Base-by-base conservation (phyloP, 2,797 vertebrate species). In the Girardinus metallicus region DNA sequence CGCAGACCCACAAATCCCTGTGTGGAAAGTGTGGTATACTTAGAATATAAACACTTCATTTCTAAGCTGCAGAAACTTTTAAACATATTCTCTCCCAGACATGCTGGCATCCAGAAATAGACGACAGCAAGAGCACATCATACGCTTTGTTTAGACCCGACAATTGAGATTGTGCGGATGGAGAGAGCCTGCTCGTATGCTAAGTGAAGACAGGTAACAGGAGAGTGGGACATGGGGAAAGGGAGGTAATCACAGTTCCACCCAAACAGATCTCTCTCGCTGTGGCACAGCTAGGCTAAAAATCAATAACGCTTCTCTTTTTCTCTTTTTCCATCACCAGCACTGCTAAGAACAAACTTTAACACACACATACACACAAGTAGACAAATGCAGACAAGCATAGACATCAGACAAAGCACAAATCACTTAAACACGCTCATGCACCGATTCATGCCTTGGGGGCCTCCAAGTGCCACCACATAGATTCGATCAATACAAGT, bases 191-290 rank as follows among this genome's bases (percentile, higher is more conserved):
- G 75, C 84, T 85, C 86, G 82, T 87, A 89, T 91, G 86, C 85
- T 87, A 90, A 89, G 87, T 88, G 80, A 89, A 87, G 84, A 87
- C 83, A 83, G 83, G 83, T 85, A 75, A 87, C 31, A 68, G 36
- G 55, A 76, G 73, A 62, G 51, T 76, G 62, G 73, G 79, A 75
- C 41, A 81, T 15, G 62, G 36, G 70, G 60, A 83, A 76, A 79
- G 87, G 62, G 79, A 85, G 90, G 92, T 92, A 93, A 94, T 94
- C 91, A 93, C 86, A 88, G 89, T 90, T 92, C 90, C 90, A 92
- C 88, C 91, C 89, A 92, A 94, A 94, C 92, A 90, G 86, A 93
- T 91, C 89, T 93, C 90, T 92, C 92, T 93, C 90, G 91, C 91
- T 92, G 89, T 80, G 55, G 71, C 81, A 81, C 21, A 55, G 53